Conservation (phyloP, 2,113 vertebrate genomes). For the Brevimyrus niger region DNA sequence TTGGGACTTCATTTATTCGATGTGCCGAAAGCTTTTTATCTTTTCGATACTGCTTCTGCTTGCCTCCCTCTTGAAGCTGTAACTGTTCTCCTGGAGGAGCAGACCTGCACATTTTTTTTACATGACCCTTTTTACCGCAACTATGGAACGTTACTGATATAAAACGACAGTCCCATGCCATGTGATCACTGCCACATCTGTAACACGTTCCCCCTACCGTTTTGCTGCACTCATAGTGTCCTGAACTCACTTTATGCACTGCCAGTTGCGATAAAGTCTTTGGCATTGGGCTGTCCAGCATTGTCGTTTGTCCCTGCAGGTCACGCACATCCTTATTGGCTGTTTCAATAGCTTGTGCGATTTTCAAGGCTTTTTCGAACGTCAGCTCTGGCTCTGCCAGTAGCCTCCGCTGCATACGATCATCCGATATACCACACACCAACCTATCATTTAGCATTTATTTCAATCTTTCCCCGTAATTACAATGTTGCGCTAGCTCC, state of each 20-base stretch:
- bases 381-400: neutral
- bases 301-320: neutral
- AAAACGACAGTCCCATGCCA: neutral
- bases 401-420: neutral
- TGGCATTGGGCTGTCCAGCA: no score
- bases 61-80: no score
- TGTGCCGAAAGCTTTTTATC: no score
- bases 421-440: neutral
- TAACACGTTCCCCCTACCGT: neutral
- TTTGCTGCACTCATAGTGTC: neutral
- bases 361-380: constrained; percentile 4
- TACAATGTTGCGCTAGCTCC: neutral
- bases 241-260: neutral
- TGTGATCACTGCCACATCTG: neutral
- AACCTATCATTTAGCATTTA: neutral
- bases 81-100: no score
- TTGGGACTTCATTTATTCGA: no score
- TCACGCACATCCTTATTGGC: neutral
- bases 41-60: no score
- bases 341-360: neutral
- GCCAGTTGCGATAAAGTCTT: neutral
- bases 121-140: no score
- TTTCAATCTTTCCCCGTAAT: neutral
- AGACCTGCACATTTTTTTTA: no score
- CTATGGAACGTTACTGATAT: neutral